Evolutionary conservation across 2,113 vertebrate genomes (phyloP).

Genomic region (Corythoichthys intestinalis): DNA sequence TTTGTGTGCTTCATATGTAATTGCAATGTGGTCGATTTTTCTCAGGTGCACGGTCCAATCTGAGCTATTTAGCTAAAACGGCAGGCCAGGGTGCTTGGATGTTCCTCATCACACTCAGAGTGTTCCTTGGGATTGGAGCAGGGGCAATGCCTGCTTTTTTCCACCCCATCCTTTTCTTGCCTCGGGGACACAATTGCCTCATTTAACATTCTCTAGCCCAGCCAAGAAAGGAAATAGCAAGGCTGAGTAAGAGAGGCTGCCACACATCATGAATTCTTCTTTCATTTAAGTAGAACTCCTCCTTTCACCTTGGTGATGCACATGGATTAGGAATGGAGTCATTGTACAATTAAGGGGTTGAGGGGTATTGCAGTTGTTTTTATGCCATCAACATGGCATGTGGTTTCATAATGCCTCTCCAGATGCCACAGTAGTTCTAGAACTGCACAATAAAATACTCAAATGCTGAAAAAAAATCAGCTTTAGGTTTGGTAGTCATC

Average conservation of each 20-base stretch:
- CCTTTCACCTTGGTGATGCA: slow-evolving; percentile 72
- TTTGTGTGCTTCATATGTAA: neutral
- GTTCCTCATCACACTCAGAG: slow-evolving; percentile 63
- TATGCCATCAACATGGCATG: slow-evolving; percentile 59
- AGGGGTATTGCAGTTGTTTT: slow-evolving; percentile 56
- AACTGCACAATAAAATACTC: neutral
- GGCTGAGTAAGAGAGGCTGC: slow-evolving; percentile 66
- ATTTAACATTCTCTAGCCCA: slow-evolving; percentile 77
- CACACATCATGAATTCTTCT: slow-evolving; percentile 74
- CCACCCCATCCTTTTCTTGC: slow-evolving; percentile 52
- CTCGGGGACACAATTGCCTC: slow-evolving; percentile 76
- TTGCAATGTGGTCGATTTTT: slow-evolving; percentile 19
- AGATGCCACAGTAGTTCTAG: slow-evolving; percentile 34
- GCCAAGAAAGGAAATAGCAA: slow-evolving; percentile 73
- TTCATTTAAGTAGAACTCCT: slow-evolving; percentile 70
- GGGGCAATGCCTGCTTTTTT: slow-evolving; percentile 48
- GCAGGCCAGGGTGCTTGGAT: slow-evolving; percentile 41
- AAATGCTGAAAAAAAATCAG: neutral
- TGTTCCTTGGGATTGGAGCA: slow-evolving; percentile 64
- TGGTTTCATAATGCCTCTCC: slow-evolving; percentile 53
- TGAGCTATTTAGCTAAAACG: slow-evolving; percentile 22
- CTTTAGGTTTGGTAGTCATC: slow-evolving; percentile 15
- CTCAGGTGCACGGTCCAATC: slow-evolving; percentile 28
- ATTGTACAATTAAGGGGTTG: slow-evolving; percentile 73
- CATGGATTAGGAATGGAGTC: slow-evolving; percentile 64